Evolutionary conservation across 2,797 vertebrate genomes (phyloP).

Genomic region (Fistularia tabacaria): DNA sequence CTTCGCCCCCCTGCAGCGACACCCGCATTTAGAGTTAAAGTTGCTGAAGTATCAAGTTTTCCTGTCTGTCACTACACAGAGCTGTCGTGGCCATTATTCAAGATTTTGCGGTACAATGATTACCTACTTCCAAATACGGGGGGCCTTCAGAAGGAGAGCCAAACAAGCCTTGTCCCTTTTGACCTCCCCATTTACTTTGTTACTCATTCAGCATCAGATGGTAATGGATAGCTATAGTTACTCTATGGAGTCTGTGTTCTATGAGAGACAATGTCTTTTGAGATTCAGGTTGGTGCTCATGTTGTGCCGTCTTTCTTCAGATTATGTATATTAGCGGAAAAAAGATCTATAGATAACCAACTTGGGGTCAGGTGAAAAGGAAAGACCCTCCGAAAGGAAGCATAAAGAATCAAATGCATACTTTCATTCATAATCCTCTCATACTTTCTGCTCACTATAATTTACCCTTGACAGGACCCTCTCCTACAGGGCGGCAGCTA

Average conservation of each 20-base stretch:
- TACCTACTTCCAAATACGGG: conserved; percentile 33
- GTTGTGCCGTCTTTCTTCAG: conserved; percentile 52
- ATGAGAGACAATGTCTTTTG: conserved; percentile 42
- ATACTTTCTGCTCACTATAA: no score
- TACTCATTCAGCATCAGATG: conserved; percentile 60
- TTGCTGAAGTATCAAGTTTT: conserved; percentile 29
- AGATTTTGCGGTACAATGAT: conserved; percentile 45
- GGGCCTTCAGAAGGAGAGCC: conserved; percentile 45
- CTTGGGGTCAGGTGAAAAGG: conserved; percentile 47
- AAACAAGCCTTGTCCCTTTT: conserved; percentile 58
- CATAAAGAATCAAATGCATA: background rate
- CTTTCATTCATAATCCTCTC: no score
- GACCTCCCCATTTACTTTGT: conserved; percentile 57
- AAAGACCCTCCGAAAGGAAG: conserved; percentile 27
- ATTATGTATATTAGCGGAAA: conserved; percentile 49
- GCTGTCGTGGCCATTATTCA: conserved; percentile 36
- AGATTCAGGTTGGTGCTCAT: conserved; percentile 46
- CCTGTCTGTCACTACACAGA: conserved; percentile 40
- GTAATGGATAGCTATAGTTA: conserved; percentile 63
- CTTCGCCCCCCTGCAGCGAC: no score
- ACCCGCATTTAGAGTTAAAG: conserved; percentile 2
- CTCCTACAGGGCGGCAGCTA: no score
- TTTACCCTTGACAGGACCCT: no score
- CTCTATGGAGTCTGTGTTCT: conserved; percentile 65
- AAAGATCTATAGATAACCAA: conserved; percentile 52